These are phyloP conservation scores for Achroia grisella DNA, from an alignment of 1,140 invertebrate genomes.

Conservation along the genomic window DNA sequence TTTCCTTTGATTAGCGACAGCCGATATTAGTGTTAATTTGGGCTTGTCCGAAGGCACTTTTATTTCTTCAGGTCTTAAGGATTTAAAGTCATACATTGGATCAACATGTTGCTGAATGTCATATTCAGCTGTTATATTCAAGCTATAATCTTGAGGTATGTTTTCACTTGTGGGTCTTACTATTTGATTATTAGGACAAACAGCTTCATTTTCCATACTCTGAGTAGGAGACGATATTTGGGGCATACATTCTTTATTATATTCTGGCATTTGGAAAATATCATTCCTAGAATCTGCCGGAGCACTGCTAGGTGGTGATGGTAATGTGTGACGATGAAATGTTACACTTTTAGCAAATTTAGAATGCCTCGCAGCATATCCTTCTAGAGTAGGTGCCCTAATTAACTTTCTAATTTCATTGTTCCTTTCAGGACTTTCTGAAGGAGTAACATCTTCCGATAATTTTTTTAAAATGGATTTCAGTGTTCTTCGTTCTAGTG, in stretches of 20 bases:
- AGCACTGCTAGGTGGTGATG: slow-evolving; percentile 81
- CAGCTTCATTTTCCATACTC: slow-evolving; percentile 10
- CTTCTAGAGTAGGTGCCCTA: slow-evolving; percentile 87
- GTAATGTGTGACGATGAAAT: slow-evolving; percentile 88
- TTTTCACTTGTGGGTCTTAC: slow-evolving; percentile 18
- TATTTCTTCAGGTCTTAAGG: slow-evolving; percentile 65
- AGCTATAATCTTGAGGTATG: slow-evolving; percentile 22
- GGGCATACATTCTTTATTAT: slow-evolving; percentile 15
- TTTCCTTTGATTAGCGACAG: slow-evolving; percentile 67
- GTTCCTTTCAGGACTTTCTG: slow-evolving; percentile 59
- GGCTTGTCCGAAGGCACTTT: slow-evolving; percentile 66
- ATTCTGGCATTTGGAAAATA: slow-evolving; percentile 46
- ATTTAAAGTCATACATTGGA: slow-evolving; percentile 44
- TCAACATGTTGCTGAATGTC: slow-evolving; percentile 39
- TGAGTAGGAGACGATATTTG: slow-evolving; percentile 19
- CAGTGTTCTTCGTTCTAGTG: slow-evolving; percentile 84
- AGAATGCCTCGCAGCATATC: slow-evolving; percentile 88
- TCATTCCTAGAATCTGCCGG: slow-evolving; percentile 39
- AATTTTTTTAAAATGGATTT: slow-evolving; percentile 91
- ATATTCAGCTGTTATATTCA: slow-evolving; percentile 36
- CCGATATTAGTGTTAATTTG: slow-evolving; percentile 63
- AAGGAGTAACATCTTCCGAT: slow-evolving; percentile 76
- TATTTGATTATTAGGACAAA: slow-evolving; percentile 26
- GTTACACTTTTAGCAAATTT: slow-evolving; percentile 92
- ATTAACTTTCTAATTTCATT: slow-evolving; percentile 80